Percentiles rank a stretch among this genome's conserved stretches.
Evolutionary conservation across 2,113 vertebrate species (phyloP).

Genomic region (Pseudorectes ferrugineus): DNA sequence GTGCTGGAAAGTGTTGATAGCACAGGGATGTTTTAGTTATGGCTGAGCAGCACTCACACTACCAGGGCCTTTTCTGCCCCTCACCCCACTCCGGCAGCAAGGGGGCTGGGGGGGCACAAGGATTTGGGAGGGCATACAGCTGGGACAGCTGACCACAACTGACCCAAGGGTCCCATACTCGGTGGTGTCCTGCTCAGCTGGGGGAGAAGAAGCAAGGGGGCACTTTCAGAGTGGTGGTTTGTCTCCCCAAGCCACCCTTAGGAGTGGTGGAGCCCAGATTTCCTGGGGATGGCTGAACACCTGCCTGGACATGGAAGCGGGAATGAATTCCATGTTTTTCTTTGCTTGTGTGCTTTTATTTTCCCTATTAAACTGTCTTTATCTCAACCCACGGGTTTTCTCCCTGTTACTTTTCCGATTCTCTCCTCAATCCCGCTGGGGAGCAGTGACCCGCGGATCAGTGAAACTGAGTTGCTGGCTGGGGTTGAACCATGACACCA

Average conservation of each 20-base stretch:
- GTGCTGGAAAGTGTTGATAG: not conserved
- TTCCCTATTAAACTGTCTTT: not conserved
- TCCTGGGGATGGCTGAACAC: not conserved
- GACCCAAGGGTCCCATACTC: not conserved
- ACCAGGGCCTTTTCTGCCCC: not conserved
- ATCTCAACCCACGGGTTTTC: not conserved
- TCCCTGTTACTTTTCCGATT: not conserved
- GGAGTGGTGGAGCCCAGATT: rapidly evolving
- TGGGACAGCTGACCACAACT: not conserved
- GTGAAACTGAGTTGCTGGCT: not conserved
- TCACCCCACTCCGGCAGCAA: not conserved
- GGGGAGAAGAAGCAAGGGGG: not conserved
- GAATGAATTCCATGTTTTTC: not conserved
- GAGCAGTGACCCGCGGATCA: not conserved
- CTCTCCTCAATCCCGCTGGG: not conserved
- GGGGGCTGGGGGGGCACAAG: not conserved
- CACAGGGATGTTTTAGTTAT: not conserved
- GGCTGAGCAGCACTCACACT: not conserved
- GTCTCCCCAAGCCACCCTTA: not conserved
- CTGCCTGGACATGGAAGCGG: not conserved
- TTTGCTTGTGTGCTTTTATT: not conserved
- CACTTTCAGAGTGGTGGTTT: not conserved
- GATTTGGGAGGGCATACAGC: not conserved
- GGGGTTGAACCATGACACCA: not conserved
- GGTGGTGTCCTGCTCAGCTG: rapidly evolving